These are phyloP conservation scores for Trichonephila clavata DNA, from an alignment of 1,140 invertebrate species.

Conservation along the genomic window DNA sequence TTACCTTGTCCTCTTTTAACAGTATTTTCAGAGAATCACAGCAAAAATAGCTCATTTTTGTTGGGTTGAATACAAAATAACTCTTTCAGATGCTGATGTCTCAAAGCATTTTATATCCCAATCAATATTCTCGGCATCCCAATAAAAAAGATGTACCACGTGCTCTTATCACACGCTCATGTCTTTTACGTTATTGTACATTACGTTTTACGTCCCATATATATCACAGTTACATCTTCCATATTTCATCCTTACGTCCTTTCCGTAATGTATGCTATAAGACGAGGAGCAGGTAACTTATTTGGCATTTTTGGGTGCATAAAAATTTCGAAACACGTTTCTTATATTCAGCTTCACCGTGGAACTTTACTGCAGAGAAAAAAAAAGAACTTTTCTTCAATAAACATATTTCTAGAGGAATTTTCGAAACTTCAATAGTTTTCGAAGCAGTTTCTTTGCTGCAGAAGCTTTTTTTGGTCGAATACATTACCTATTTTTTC, in stretches of 20 bases:
- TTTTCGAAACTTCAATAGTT: constrained; percentile 35
- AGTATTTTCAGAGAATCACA: too few relatives aligned
- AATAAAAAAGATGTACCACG: too few relatives aligned
- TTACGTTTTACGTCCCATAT: too few relatives aligned
- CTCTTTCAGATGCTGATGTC: too few relatives aligned
- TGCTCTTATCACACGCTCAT: too few relatives aligned
- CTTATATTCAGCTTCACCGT: not conserved
- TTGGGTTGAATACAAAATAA: too few relatives aligned
- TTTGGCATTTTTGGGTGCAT: constrained; percentile 19
- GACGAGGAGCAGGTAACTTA: constrained; percentile 1
- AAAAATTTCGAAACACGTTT: constrained; percentile 37
- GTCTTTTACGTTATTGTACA: too few relatives aligned
- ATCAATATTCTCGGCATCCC: too few relatives aligned
- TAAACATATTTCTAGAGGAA: constrained; percentile 19
- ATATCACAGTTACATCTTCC: not conserved
- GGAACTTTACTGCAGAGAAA: not conserved
- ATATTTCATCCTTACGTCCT: constrained; percentile 3
- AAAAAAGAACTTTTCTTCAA: constrained; percentile 20
- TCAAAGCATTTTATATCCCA: too few relatives aligned
- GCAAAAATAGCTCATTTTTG: too few relatives aligned
- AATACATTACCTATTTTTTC: constrained; percentile 7
- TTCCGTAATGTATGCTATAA: not conserved
- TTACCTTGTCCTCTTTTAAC: too few relatives aligned
- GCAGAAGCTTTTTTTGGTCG: not conserved
- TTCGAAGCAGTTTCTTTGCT: constrained; percentile 2